These are phyloP conservation scores for Rhabdornis inornatus DNA, from an alignment of 2,113 vertebrate genomes.

Conservation along the genomic window DNA sequence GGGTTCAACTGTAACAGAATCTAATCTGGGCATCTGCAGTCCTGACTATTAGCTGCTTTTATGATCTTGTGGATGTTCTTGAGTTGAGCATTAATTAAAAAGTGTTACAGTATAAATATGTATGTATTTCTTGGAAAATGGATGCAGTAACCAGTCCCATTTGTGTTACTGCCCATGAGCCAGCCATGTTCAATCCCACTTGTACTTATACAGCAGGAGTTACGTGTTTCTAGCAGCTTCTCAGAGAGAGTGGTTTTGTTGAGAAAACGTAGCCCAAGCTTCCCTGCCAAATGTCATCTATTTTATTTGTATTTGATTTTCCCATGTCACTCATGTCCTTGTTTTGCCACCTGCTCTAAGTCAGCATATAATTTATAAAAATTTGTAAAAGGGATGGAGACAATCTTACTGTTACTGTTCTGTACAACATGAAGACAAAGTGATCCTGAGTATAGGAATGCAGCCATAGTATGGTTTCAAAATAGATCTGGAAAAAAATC, in stretches of 20 bases:
- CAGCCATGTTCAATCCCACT: background rate
- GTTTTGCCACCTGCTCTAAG: conserved; percentile 5
- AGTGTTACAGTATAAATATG: background rate
- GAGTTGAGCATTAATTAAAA: background rate
- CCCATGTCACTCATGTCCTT: background rate
- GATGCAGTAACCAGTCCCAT: background rate
- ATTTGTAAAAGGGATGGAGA: background rate
- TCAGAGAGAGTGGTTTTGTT: background rate
- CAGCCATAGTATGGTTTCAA: background rate
- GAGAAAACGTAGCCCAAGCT: background rate
- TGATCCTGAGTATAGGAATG: background rate
- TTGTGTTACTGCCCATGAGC: background rate
- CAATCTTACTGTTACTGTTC: background rate
- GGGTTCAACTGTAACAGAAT: background rate
- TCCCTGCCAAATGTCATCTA: background rate
- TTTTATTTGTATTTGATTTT: conserved; percentile 11
- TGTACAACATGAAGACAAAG: background rate
- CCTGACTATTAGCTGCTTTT: background rate
- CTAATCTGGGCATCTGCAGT: background rate
- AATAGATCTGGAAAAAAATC: background rate
- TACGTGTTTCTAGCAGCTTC: background rate
- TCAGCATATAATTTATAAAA: background rate
- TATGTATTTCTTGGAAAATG: background rate
- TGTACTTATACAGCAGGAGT: background rate
- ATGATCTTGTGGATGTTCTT: background rate